A percentile compares a stretch with the other conserved stretches of the same genome.
Conservation (phyloP, 2,113 vertebrate genomes). For the Acrocephalus kingi region DNA sequence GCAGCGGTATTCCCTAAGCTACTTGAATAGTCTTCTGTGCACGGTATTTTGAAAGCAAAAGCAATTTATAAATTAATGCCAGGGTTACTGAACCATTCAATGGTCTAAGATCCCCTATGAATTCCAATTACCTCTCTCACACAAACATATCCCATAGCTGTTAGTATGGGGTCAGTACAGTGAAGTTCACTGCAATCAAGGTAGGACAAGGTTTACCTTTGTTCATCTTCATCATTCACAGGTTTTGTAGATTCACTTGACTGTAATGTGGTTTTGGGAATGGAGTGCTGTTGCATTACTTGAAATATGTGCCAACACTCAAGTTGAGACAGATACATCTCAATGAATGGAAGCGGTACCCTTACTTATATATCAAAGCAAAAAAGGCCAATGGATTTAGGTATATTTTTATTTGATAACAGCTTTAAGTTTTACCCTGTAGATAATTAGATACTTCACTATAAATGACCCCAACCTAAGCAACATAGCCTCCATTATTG, state of each 20-base stretch:
- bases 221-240: not conserved
- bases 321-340: not conserved
- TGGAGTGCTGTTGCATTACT: not conserved
- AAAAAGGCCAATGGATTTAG: not conserved
- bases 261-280: not conserved
- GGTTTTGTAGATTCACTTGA: not conserved
- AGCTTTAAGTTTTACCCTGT: not conserved
- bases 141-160: not conserved
- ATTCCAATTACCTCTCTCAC: conserved; percentile 18
- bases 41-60: conserved; percentile 33
- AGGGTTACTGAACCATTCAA: conserved; percentile 6
- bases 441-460: not conserved
- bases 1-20: not conserved
- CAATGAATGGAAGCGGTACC: not conserved
- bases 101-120: not conserved
- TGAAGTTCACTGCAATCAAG: not conserved
- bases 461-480: not conserved
- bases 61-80: conserved; percentile 10
- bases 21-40: not conserved
- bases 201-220: not conserved
- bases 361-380: not conserved
- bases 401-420: not conserved
- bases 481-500: not conserved
- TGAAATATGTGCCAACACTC: not conserved
- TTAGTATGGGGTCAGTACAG: not conserved